Evolutionary conservation across 2,888 invertebrate species (phyloP).

Genomic region (Aricia artaxerxes): DNA sequence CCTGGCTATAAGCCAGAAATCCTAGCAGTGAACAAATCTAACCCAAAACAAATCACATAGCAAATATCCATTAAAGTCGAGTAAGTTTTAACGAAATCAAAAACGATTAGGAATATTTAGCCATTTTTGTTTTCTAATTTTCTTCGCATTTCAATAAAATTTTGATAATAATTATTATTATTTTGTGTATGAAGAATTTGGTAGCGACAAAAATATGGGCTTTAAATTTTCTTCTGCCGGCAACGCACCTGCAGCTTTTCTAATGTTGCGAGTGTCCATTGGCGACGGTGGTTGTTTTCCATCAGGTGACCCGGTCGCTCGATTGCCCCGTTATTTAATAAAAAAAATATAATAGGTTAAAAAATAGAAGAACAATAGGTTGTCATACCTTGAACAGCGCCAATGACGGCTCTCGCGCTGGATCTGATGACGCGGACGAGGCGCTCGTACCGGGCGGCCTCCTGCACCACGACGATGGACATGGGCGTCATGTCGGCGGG

Average conservation of each 20-base stretch:
- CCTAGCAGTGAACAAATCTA: neutral
- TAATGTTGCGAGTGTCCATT: too few species aligned
- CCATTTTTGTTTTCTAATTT: neutral
- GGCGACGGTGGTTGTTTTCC: too few species aligned
- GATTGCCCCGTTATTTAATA: too few species aligned
- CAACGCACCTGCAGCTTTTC: too few species aligned
- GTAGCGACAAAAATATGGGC: too few species aligned
- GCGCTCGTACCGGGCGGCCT: slow-evolving; percentile 89
- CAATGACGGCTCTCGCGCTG: slow-evolving; percentile 89
- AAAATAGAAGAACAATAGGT: neutral
- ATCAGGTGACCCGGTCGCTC: too few species aligned
- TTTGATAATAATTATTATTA: too few species aligned
- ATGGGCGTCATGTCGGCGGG: slow-evolving; percentile 91
- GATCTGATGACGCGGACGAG: slow-evolving; percentile 86
- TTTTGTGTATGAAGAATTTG: too few species aligned
- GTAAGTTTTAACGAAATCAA: neutral
- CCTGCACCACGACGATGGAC: slow-evolving; percentile 96
- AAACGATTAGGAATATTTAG: too few species aligned
- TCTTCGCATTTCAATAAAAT: too few species aligned
- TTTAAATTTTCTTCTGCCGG: too few species aligned
- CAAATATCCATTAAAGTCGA: slow-evolving; percentile 2
- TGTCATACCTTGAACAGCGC: slow-evolving; percentile 90
- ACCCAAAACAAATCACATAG: neutral
- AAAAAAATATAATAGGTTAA: too few species aligned
- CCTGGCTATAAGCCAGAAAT: slow-evolving; percentile 6